Conservation (phyloP, 37 sponge, comb jelly and placozoan species). For the Petrosia ficiformis region DNA sequence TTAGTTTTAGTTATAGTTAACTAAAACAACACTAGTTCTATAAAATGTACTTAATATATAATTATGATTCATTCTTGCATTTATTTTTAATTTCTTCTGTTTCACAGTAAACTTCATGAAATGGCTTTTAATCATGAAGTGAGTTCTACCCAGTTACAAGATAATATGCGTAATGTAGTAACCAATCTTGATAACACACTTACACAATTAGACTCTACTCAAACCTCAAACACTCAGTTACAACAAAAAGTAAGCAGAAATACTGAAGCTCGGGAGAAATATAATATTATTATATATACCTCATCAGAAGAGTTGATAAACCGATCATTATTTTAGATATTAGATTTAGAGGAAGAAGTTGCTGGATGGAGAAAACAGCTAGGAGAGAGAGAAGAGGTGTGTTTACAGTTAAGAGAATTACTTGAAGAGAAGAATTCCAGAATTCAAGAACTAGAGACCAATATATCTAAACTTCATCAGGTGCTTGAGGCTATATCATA, state of each 20-base stretch:
- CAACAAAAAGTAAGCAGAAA: background rate
- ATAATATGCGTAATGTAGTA: background rate
- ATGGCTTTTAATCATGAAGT: background rate
- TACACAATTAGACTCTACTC: background rate
- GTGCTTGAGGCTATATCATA: too few species aligned
- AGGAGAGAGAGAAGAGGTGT: too few species aligned
- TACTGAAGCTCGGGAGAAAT: too few species aligned
- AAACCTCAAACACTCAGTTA: background rate
- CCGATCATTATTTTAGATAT: background rate
- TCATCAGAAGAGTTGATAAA: background rate
- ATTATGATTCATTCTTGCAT: background rate
- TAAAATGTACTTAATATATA: too few species aligned
- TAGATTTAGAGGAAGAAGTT: slow-evolving; percentile 14
- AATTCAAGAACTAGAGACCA: too few species aligned
- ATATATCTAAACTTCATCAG: too few species aligned
- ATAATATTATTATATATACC: background rate
- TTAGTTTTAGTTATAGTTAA: too few species aligned
- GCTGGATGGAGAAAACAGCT: slow-evolving; percentile 1
- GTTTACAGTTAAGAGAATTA: slow-evolving; percentile 37
- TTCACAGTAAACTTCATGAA: background rate
- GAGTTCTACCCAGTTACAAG: background rate
- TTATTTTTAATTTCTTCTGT: background rate
- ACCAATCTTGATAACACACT: too few species aligned
- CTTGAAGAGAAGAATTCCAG: slow-evolving; percentile 19
- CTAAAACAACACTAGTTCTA: too few species aligned